These are phyloP conservation scores for Drosophila infuscata DNA, from an alignment of 2,888 invertebrate species.

Conservation along the genomic window DNA sequence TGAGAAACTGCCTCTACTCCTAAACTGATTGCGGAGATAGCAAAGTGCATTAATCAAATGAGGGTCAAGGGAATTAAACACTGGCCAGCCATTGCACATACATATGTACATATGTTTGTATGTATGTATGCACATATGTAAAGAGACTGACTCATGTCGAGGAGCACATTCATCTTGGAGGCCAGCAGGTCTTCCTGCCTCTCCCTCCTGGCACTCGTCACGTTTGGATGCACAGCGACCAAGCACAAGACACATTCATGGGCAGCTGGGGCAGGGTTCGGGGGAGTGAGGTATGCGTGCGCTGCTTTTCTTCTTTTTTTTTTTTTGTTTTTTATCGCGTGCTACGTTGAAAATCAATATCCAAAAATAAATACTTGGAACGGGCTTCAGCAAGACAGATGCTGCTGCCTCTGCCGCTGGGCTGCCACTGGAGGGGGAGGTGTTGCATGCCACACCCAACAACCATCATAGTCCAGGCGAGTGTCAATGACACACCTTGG, in stretches of 20 bases:
- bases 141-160: neutral
- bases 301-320: slow-evolving; percentile 1
- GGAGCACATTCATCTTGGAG: slow-evolving; percentile 19
- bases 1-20: neutral
- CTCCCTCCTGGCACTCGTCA: slow-evolving; percentile 24
- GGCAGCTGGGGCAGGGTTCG: neutral
- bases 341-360: slow-evolving; percentile 69
- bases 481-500: slow-evolving; percentile 75
- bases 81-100: neutral
- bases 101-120: neutral
- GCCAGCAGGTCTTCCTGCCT: slow-evolving; percentile 3
- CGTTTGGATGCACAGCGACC: slow-evolving; percentile 40
- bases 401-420: slow-evolving; percentile 44
- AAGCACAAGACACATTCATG: slow-evolving; percentile 26
- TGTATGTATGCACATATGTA: neutral
- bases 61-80: slow-evolving; percentile 12
- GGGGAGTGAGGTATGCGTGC: slow-evolving; percentile 54
- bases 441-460: slow-evolving; percentile 63
- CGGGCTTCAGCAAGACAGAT: slow-evolving; percentile 37
- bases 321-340: slow-evolving; percentile 62
- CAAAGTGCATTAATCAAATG: neutral
- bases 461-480: slow-evolving; percentile 26
- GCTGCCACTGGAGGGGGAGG: neutral
- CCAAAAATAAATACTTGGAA: slow-evolving; percentile 48
- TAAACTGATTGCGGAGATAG: slow-evolving; percentile 1